Conservation (phyloP, 2,113 vertebrate species). For the Paramisgurnus dabryanus region DNA sequence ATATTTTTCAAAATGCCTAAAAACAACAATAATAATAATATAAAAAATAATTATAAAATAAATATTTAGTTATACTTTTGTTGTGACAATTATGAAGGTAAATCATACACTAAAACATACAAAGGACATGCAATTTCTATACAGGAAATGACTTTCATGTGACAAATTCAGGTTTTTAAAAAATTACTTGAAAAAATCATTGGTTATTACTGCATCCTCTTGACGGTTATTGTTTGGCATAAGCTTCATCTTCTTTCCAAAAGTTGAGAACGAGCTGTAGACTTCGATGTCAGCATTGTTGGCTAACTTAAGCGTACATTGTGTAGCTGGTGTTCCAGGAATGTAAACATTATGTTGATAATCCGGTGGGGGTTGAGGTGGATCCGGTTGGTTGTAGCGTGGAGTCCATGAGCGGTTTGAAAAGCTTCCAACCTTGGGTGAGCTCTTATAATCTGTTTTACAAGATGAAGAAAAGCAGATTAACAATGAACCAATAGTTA, state of each 20-base stretch:
- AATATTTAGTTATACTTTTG: background rate
- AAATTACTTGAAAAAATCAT: conserved; percentile 69
- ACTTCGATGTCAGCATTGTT: conserved; percentile 74
- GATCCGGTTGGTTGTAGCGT: conserved; percentile 72
- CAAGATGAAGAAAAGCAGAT: conserved; percentile 47
- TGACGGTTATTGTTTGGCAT: conserved; percentile 75
- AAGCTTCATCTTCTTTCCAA: conserved; percentile 86
- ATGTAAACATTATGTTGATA: conserved; percentile 90
- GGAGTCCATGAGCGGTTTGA: conserved; percentile 78
- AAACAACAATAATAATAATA: background rate
- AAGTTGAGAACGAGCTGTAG: conserved; percentile 89
- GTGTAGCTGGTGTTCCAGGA: conserved; percentile 76
- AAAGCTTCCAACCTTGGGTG: conserved; percentile 63
- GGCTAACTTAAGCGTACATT: conserved; percentile 75
- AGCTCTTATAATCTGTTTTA: conserved; percentile 77
- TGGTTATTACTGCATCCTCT: conserved; percentile 76
- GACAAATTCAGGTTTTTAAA: background rate
- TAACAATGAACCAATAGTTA: background rate
- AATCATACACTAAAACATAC: background rate
- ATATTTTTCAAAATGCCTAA: too few relatives aligned
- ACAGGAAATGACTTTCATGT: background rate
- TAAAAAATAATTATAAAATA: background rate
- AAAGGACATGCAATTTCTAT: background rate
- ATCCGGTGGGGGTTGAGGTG: conserved; percentile 70
- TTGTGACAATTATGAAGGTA: background rate